Base-by-base conservation (phyloP, 2,888 invertebrate species). In the Acleris cristana region DNA sequence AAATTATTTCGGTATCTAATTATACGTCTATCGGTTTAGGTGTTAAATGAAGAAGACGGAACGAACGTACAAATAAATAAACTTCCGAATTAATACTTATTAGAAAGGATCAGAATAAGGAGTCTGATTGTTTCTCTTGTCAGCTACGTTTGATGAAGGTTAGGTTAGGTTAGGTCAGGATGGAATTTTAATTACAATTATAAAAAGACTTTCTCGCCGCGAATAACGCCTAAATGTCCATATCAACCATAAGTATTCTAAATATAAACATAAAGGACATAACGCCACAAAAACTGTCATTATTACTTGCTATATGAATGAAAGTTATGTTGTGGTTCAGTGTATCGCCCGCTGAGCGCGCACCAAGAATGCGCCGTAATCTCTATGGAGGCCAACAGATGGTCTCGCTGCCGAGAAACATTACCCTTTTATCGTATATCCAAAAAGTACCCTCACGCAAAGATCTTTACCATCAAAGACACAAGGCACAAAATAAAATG, bases 331-430 rank as follows among this genome's bases (percentile, higher is more conserved):
- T 48, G 64, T 64, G 67, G 67, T 76, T 76, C 78, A 77, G 82
- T 79, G 81, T 81, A 77, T 72, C 82, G 69, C 81, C 79, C 74
- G 76, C 77, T 72, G 74, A 73, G 76, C 75, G 70, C 57, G 73
- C 78, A 76, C 76, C 83, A 82, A 85, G 85, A 84, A 81, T 81
- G 80, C 81, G 77, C 80, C 81, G 78, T 89, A 88, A 89, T 88
- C 87, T 87, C 86, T 85, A 80, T 78, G 78, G 86, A 84, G 81
- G 84, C 86, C 85, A 85, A 81, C 89, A 89, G 90, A 89, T 89
- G 89, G 83, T 87, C 84, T 81, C 84, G 74, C 81, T 82, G 81
- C 84, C 81, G 72, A 81, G 78, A 81, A 77, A 83, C 87, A 87
- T 89, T 89, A 88, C 84, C 85, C 85, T 85, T 87, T 85, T 85